Conservation (phyloP, 92 coral and sea anemone genomes). For the Zoanthus gigantus region DNA sequence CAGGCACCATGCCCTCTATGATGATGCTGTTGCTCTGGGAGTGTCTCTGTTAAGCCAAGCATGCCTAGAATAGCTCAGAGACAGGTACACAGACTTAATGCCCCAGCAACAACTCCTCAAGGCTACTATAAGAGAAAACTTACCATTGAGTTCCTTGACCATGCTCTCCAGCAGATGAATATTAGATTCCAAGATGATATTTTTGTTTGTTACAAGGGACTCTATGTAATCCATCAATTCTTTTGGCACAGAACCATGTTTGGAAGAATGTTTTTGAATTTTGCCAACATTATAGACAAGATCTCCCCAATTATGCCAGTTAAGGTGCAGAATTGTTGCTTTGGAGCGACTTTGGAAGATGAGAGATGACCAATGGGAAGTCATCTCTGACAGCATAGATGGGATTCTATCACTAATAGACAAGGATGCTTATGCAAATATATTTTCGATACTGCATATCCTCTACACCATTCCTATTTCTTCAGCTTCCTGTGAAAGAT, state of each 20-base stretch:
- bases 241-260: constrained; percentile 45
- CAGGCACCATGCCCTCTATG: constrained; percentile 29
- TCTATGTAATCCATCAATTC: constrained; percentile 56
- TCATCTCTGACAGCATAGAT: constrained; percentile 56
- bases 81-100: constrained; percentile 51
- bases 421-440: constrained; percentile 67
- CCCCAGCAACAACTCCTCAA: constrained; percentile 39
- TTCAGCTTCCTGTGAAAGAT: constrained; percentile 72
- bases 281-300: constrained; percentile 63
- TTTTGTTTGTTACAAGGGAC: constrained; percentile 62
- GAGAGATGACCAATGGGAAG: no score
- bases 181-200: constrained; percentile 51
- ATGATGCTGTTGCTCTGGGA: constrained; percentile 8
- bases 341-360: constrained; percentile 61
- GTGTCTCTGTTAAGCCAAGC: constrained; percentile 30
- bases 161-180: constrained; percentile 49
- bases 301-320: constrained; percentile 67
- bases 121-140: constrained; percentile 48
- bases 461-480: constrained; percentile 70
- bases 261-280: constrained; percentile 76
- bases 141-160: constrained; percentile 50
- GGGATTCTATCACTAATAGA: constrained; percentile 62
- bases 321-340: constrained; percentile 63
- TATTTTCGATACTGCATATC: constrained; percentile 66
- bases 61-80: constrained; percentile 39